Evolutionary conservation across 2,888 invertebrate genomes (phyloP).

Genomic region (Myathropa florea): DNA sequence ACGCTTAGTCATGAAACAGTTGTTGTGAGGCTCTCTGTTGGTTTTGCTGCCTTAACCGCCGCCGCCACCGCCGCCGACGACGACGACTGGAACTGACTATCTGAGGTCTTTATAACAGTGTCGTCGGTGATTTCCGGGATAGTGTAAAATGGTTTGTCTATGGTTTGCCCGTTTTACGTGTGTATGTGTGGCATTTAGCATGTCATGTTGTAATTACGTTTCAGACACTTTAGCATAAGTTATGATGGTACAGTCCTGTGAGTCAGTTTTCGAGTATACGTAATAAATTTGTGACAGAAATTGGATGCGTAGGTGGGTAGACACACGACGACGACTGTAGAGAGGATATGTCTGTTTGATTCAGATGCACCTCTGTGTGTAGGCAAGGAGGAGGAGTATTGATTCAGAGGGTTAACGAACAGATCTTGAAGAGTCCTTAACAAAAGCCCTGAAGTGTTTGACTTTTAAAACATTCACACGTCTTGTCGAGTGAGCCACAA

Average conservation of each 20-base stretch:
- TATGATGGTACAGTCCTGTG: constrained; percentile 41
- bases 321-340: not conserved
- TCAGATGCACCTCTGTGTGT: not conserved
- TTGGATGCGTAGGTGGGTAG: constrained; percentile 57
- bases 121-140: constrained; percentile 68
- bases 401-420: not conserved
- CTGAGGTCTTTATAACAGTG: constrained; percentile 66
- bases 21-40: not conserved
- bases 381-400: not conserved
- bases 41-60: constrained; percentile 5
- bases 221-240: constrained; percentile 67
- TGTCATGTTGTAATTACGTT: constrained; percentile 68
- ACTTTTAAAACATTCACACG: not conserved
- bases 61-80: not conserved
- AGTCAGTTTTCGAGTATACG: constrained; percentile 40
- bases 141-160: constrained; percentile 49
- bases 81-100: constrained; percentile 3
- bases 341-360: not conserved
- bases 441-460: not conserved
- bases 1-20: constrained; percentile 48
- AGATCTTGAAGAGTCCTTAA: not conserved
- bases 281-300: constrained; percentile 58
- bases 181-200: constrained; percentile 64
- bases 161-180: constrained; percentile 21
- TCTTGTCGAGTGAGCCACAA: not conserved